phyloP scores from a whole-genome alignment of 2,797 vertebrate species.

The Pseudochirops cupreus region DNA sequence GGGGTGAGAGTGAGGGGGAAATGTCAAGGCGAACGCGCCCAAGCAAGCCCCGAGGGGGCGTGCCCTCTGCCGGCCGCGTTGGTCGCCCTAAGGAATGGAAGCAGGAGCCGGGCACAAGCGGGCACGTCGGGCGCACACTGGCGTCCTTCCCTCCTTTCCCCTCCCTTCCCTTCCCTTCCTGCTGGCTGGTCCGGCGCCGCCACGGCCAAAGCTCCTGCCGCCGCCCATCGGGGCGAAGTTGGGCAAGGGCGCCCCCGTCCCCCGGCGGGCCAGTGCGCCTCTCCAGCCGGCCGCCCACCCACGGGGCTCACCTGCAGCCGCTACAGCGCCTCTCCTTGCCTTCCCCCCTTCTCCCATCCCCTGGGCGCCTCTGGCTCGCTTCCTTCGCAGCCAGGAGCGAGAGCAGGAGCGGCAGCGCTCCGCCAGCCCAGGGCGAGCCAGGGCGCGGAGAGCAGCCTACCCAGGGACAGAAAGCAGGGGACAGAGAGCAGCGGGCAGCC shows the following conservation, averaged over 20 bases:
- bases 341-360: conserved; percentile 47
- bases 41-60: conserved; percentile 46
- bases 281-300: conserved; percentile 75
- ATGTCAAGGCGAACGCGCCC: conserved; percentile 73
- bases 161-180: conserved; percentile 34
- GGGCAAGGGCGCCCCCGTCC: not conserved
- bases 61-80: not conserved
- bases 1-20: conserved; percentile 23
- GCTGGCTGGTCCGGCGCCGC: conserved; percentile 41
- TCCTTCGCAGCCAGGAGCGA: conserved; percentile 35
- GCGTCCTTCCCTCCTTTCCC: conserved; percentile 39
- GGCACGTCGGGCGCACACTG: conserved; percentile 35
- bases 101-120: not conserved
- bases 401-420: conserved; percentile 49
- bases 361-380: conserved; percentile 66
- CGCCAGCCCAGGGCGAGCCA: conserved; percentile 63
- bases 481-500: conserved; percentile 73
- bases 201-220: conserved; percentile 47
- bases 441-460: conserved; percentile 60
- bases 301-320: conserved; percentile 29
- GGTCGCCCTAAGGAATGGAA: not conserved
- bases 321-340: conserved; percentile 22
- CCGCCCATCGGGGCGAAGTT: conserved; percentile 15
- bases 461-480: conserved; percentile 67
- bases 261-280: not conserved